Percentiles rank a stretch among this genome's conserved stretches.
These are phyloP conservation scores for Parnassius glacialis DNA, from an alignment of 2,888 invertebrate genomes.

Conservation along the genomic window DNA sequence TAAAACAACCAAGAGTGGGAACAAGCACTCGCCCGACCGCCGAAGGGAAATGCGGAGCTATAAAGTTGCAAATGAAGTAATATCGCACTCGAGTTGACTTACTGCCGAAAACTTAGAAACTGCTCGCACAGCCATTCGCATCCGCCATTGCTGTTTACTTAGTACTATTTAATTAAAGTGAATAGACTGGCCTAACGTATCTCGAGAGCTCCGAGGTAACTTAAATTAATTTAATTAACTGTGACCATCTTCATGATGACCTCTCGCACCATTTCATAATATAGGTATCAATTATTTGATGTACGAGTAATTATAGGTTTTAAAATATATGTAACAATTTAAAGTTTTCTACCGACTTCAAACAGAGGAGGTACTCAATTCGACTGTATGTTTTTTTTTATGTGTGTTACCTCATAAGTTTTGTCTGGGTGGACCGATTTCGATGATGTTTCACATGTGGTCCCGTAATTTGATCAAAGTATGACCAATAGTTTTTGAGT, in stretches of 20 bases:
- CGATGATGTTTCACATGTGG: too few species aligned
- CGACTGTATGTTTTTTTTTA: too few species aligned
- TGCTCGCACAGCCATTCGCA: slow-evolving; percentile 38
- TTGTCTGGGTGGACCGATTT: too few species aligned
- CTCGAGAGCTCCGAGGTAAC: slow-evolving; percentile 38
- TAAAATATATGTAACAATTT: too few species aligned
- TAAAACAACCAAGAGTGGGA: slow-evolving; percentile 48
- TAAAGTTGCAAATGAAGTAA: slow-evolving; percentile 78
- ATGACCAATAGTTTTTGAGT: too few species aligned
- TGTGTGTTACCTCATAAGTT: too few species aligned
- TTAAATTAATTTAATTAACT: slow-evolving; percentile 54
- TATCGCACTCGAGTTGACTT: slow-evolving; percentile 60
- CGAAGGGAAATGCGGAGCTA: slow-evolving; percentile 57
- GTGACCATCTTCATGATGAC: slow-evolving; percentile 47
- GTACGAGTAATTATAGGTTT: too few species aligned
- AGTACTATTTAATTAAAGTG: slow-evolving; percentile 70
- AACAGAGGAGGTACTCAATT: too few species aligned
- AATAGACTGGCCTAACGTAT: slow-evolving; percentile 52
- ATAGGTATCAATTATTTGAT: slow-evolving; percentile 22
- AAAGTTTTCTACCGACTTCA: too few species aligned
- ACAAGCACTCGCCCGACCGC: slow-evolving; percentile 41
- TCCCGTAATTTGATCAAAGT: too few species aligned
- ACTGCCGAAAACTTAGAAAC: slow-evolving; percentile 48
- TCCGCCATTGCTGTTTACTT: slow-evolving; percentile 55
- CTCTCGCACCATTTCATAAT: slow-evolving; percentile 30